These are phyloP conservation scores for Chauna torquata DNA, from an alignment of 2,113 vertebrate genomes.

Conservation along the genomic window DNA sequence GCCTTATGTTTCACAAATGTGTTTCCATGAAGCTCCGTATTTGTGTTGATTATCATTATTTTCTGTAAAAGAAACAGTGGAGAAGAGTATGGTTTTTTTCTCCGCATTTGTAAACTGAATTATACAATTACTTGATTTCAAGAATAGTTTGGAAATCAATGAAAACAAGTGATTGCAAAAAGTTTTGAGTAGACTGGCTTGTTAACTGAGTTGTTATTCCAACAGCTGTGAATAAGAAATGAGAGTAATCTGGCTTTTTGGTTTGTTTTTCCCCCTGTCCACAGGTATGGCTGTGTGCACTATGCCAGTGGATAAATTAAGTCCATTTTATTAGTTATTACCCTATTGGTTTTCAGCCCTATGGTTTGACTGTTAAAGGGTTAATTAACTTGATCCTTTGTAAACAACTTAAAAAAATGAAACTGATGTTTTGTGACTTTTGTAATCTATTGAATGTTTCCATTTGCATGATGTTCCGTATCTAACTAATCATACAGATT, in stretches of 20 bases:
- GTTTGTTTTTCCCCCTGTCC: neutral
- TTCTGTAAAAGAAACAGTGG: constrained; percentile 23
- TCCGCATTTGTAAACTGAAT: neutral
- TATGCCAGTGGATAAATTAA: constrained; percentile 42
- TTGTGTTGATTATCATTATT: constrained; percentile 34
- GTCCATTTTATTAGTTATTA: constrained; percentile 41
- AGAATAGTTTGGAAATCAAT: constrained; percentile 7
- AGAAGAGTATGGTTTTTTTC: constrained; percentile 21
- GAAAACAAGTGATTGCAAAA: neutral
- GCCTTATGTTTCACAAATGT: constrained; percentile 35
- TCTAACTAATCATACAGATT: constrained; percentile 54
- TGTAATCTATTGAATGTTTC: constrained; percentile 74
- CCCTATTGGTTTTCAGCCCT: constrained; percentile 59
- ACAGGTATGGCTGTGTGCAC: constrained; percentile 9
- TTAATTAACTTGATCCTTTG: constrained; percentile 64
- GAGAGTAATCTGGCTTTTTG: constrained; percentile 50
- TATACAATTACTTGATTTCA: neutral
- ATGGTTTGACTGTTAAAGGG: constrained; percentile 72
- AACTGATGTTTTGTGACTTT: constrained; percentile 70
- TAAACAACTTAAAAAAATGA: constrained; percentile 30
- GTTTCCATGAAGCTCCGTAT: neutral
- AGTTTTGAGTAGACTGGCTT: neutral
- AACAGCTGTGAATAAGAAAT: constrained; percentile 36
- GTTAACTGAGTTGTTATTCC: neutral
- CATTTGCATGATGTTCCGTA: constrained; percentile 75